phyloP scores from a whole-genome alignment of 2,888 invertebrate genomes.

The Andrena dorsata region DNA sequence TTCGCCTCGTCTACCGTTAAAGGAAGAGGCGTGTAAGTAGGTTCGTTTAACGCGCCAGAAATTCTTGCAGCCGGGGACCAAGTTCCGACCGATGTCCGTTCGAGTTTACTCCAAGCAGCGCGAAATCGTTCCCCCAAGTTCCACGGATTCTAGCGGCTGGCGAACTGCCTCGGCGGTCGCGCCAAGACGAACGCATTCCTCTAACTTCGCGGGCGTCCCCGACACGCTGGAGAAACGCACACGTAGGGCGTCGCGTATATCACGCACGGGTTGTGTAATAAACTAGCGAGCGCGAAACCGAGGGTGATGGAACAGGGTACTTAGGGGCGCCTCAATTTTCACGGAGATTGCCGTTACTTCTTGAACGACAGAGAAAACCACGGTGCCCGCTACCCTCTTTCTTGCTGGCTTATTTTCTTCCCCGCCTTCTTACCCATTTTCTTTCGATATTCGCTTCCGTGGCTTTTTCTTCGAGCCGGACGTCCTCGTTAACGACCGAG shows the following conservation, averaged over 20 bases:
- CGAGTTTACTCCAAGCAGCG: conserved; percentile 40
- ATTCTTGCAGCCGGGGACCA: conserved; percentile 22
- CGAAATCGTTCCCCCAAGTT: conserved; percentile 34
- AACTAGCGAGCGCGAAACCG: conserved; percentile 54
- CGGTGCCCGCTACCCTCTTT: conserved; percentile 16
- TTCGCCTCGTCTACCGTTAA: background rate
- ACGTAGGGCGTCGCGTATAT: conserved; percentile 12
- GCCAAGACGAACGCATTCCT: conserved; percentile 46
- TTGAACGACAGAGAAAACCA: conserved; percentile 16
- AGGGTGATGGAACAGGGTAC: conserved; percentile 27
- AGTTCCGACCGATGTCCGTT: conserved; percentile 29
- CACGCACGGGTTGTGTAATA: conserved; percentile 60
- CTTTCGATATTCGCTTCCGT: conserved; percentile 13
- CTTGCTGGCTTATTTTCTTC: conserved; percentile 14
- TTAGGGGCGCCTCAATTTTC: conserved; percentile 64
- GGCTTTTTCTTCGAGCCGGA: background rate
- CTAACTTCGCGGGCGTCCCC: conserved; percentile 58
- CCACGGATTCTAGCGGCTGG: conserved; percentile 34
- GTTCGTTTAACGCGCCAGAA: conserved; percentile 20
- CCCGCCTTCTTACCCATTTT: background rate
- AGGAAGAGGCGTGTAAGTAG: background rate
- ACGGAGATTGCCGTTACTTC: conserved; percentile 51
- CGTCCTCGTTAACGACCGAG: conserved; percentile 22
- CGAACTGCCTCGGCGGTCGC: conserved; percentile 42
- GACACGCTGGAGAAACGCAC: background rate